Percentiles rank a stretch among this genome's conserved stretches.
Conservation (phyloP, 2,797 vertebrate species). For the Sciurus carolinensis region DNA sequence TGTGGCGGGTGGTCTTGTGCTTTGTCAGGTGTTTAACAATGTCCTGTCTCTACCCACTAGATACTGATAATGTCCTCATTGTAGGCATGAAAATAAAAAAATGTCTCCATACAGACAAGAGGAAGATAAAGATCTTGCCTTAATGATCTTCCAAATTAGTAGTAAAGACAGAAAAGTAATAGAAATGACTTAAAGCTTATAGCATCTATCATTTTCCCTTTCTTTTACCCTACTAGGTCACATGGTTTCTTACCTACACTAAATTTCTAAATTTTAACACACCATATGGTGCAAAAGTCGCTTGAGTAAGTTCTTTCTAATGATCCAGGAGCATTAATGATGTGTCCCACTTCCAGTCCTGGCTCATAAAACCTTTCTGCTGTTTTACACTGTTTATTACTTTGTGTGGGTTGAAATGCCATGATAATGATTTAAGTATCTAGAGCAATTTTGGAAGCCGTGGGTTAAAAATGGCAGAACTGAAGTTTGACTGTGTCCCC, state of each 20-base stretch:
- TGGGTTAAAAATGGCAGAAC: not conserved
- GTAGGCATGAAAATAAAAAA: not conserved
- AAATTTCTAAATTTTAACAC: constrained; percentile 29
- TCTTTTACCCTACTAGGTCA: not conserved
- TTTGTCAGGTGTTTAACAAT: not conserved
- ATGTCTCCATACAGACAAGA: not conserved
- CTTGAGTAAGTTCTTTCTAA: not conserved
- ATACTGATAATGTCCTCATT: too few relatives aligned
- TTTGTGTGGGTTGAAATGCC: not conserved
- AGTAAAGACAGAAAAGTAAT: not conserved
- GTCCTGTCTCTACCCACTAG: not conserved
- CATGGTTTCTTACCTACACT: not conserved
- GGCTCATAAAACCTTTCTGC: not conserved
- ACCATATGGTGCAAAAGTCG: not conserved
- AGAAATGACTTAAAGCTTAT: not conserved
- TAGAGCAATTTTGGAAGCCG: not conserved
- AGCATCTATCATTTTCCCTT: not conserved
- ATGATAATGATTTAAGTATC: not conserved
- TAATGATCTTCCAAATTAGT: not conserved
- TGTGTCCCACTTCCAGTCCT: not conserved
- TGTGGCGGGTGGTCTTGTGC: not conserved
- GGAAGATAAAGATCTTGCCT: not conserved
- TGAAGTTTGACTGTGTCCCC: not conserved
- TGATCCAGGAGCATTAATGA: not conserved
- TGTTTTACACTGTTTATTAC: not conserved